phyloP scores from a whole-genome alignment of 2,797 vertebrate species.

The Darevskia nairensis region DNA sequence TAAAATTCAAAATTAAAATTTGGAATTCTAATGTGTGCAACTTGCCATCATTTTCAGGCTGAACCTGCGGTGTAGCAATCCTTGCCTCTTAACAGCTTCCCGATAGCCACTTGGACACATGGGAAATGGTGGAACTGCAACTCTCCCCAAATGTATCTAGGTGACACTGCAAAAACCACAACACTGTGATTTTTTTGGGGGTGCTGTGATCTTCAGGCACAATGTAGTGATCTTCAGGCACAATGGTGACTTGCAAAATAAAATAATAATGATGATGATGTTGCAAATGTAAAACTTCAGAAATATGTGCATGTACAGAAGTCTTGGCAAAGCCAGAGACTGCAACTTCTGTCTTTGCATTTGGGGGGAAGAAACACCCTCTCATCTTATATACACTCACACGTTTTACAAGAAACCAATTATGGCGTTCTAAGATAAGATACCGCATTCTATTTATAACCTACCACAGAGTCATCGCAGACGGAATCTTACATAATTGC shows the following conservation, averaged over 20 bases:
- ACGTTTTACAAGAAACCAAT: neutral
- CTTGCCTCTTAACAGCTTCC: neutral
- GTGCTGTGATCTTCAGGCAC: neutral
- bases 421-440: constrained; percentile 26
- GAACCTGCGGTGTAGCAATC: neutral
- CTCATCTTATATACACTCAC: neutral
- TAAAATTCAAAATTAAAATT: neutral
- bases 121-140: neutral
- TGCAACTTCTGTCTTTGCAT: neutral
- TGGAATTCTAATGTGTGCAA: neutral
- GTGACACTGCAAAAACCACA: neutral
- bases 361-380: rapidly evolving
- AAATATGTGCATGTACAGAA: neutral
- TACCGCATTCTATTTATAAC: constrained; percentile 31
- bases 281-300: neutral
- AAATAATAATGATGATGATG: no score
- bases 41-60: neutral
- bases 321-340: neutral
- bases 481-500: constrained; percentile 40
- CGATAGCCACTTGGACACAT: neutral
- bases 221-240: no score
- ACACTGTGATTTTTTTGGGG: neutral
- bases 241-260: no score
- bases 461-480: neutral
- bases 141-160: neutral